Base-by-base conservation (phyloP, 2,113 vertebrate species). In the Malurus cyaneus region DNA sequence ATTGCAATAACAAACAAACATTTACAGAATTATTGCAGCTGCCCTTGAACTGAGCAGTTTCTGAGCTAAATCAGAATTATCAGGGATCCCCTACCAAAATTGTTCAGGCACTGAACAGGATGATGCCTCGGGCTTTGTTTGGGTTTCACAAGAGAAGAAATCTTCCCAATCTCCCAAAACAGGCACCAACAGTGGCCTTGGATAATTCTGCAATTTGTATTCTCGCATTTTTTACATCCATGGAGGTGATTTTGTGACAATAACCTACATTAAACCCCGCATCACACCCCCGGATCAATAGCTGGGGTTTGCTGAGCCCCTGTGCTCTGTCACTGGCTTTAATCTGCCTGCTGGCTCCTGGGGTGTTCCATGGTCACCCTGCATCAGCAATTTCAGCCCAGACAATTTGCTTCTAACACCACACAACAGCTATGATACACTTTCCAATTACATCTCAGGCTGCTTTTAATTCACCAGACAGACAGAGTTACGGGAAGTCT, bases 321-420 rank as follows among this genome's bases (percentile, higher is more conserved):
- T 34, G 69, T 0, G 1, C 28, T 74, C 72, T 57, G 86, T 32
- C 16, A 8, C 52, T 79, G 49, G n/a, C 32, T 83, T 79, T 36
- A 25, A 42, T 42, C 76, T 32, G 67, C 4, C 81, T 77, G 79
- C 54, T 41, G 82, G 67, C 64, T 80, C 14, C 2, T 61, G 12
- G 80, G 62, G 61, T 82, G 87, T 53, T 89, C 89, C 5, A 46
- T 52, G 86, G 94, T 95, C 93, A 96, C n/a, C 94, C 72, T 76
- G 86, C 92, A 92, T 95, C 93, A 92, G 93, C 92, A 88, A 86
- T 94, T 94, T 67, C 94, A 81, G 82, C 31, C 76, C 73, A 84
- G 86, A 83, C 92, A 61, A 92, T 96, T 93, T 93, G 44, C 79
- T 66, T 74, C 82, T 92, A 89, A 90, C 18, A 84, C 72, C 53